phyloP scores from a whole-genome alignment of 2,797 vertebrate species.

The Etheostoma nigrum region DNA sequence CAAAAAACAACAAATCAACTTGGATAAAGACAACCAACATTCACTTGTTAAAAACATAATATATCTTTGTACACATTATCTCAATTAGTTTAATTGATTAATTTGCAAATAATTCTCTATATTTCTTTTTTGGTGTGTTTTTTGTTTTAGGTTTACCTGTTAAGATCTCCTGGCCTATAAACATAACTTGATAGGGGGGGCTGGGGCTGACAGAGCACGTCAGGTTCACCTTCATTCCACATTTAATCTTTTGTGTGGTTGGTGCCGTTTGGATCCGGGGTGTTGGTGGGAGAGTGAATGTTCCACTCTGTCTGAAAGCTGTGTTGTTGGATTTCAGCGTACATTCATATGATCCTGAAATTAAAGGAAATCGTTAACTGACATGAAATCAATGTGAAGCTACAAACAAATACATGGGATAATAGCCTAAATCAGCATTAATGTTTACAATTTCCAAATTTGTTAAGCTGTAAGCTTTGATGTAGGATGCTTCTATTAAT shows the following conservation, averaged over 20 bases:
- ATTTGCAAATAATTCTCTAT: not conserved
- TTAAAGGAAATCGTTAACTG: not conserved
- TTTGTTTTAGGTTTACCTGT: constrained; percentile 37
- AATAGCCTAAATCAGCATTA: not conserved
- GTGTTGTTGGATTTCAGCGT: not conserved
- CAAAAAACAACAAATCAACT: not conserved
- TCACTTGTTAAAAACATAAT: not conserved
- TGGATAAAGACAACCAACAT: not conserved
- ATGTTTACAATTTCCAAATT: too few relatives aligned
- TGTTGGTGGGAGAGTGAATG: not conserved
- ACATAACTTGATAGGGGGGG: constrained; percentile 16
- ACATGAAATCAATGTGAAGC: not conserved
- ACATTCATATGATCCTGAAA: constrained; percentile 72
- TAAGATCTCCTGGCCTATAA: not conserved
- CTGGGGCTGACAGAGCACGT: constrained; percentile 45
- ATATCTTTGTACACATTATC: not conserved
- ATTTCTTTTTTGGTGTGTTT: not conserved
- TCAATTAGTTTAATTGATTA: not conserved
- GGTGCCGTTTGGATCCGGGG: constrained; percentile 50
- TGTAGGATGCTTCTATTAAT: too few relatives aligned
- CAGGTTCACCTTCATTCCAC: accelerated
- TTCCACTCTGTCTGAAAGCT: constrained; percentile 11
- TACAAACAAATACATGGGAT: not conserved
- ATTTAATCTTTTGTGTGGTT: accelerated
- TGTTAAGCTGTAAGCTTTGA: too few relatives aligned